Evolutionary conservation across 2,888 invertebrate species (phyloP).

Genomic region (Druceiella hillmani): DNA sequence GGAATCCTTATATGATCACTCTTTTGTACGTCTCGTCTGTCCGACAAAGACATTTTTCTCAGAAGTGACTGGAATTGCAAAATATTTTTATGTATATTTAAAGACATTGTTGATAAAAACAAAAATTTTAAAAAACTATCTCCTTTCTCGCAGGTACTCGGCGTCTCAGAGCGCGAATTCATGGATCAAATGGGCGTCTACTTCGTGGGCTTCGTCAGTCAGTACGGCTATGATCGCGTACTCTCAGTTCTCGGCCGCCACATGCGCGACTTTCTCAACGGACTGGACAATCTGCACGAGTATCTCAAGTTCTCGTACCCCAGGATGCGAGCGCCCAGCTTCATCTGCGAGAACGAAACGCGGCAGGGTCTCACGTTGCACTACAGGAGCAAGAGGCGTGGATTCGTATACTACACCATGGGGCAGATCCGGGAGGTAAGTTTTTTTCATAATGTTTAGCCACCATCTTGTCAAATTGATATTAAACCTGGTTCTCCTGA

Average conservation of each 20-base stretch:
- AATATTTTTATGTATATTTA: too few species aligned
- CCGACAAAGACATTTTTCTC: too few species aligned
- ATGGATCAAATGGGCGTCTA: slow-evolving; percentile 93
- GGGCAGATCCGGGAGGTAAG: slow-evolving; percentile 85
- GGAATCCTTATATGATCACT: too few species aligned
- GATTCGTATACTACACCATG: slow-evolving; percentile 95
- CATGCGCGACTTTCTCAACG: slow-evolving; percentile 93
- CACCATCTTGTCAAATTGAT: not conserved
- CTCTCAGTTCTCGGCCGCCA: slow-evolving; percentile 86
- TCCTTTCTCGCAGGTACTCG: slow-evolving; percentile 61
- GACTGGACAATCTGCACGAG: slow-evolving; percentile 94
- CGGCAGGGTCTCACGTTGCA: slow-evolving; percentile 88
- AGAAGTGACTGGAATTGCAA: too few species aligned
- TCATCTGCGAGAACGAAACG: slow-evolving; percentile 95
- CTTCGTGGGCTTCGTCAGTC: slow-evolving; percentile 89
- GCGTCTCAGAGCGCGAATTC: slow-evolving; percentile 83
- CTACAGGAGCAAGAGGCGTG: slow-evolving; percentile 87
- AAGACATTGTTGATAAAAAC: too few species aligned
- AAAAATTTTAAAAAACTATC: too few species aligned
- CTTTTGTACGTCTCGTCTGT: too few species aligned
- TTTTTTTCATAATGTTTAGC: slow-evolving; percentile 7
- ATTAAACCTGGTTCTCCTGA: too few species aligned
- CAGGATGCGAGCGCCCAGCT: slow-evolving; percentile 86
- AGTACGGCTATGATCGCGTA: slow-evolving; percentile 92
- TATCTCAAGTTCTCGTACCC: slow-evolving; percentile 96